These are phyloP conservation scores for Drosophila lacicola DNA, from an alignment of 2,888 invertebrate species.

Conservation along the genomic window DNA sequence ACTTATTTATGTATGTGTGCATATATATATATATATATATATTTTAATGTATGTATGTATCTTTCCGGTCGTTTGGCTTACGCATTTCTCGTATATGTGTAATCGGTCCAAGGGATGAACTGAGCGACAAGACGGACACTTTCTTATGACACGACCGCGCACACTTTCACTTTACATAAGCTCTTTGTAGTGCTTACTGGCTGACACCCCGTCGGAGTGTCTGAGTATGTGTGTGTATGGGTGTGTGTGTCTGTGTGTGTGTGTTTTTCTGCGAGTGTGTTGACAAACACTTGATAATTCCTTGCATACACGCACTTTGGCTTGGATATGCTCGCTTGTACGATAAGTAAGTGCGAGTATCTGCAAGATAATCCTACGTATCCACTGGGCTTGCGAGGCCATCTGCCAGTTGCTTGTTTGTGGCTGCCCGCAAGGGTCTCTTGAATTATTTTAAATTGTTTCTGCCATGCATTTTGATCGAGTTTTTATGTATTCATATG, in stretches of 20 bases:
- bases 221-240: conserved; percentile 16
- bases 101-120: conserved; percentile 33
- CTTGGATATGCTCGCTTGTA: conserved; percentile 32
- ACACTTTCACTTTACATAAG: conserved; percentile 78
- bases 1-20: conserved; percentile 74
- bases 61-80: conserved; percentile 76
- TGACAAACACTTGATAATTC: conserved; percentile 78
- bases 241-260: conserved; percentile 10
- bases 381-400: conserved; percentile 40
- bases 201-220: conserved; percentile 36
- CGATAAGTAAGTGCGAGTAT: conserved; percentile 60
- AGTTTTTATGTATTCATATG: conserved; percentile 64
- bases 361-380: conserved; percentile 55
- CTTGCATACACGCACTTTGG: conserved; percentile 74
- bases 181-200: conserved; percentile 66
- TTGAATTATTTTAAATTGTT: conserved; percentile 79
- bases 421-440: conserved; percentile 64
- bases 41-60: conserved; percentile 4
- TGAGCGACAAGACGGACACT: conserved; percentile 48
- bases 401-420: conserved; percentile 45
- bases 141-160: conserved; percentile 73
- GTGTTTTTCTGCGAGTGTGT: conserved; percentile 49
- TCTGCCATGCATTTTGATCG: conserved; percentile 57
- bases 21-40: not conserved
- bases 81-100: conserved; percentile 72